Evolutionary conservation across 2,113 vertebrate species (phyloP).

Genomic region (Eonycteris spelaea): DNA sequence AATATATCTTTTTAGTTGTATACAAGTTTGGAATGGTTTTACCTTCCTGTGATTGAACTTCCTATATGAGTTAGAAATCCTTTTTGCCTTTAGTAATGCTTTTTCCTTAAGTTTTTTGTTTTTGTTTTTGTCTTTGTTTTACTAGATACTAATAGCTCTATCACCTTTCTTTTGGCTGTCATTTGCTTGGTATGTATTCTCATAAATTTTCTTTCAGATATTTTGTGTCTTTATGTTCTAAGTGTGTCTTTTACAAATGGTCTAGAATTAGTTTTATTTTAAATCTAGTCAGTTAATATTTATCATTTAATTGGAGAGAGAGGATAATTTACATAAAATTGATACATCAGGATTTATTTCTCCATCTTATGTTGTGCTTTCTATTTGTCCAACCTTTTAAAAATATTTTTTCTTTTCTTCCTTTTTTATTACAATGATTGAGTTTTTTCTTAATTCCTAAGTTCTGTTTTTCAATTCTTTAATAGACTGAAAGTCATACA

Average conservation of each 20-base stretch:
- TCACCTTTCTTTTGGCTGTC: background rate
- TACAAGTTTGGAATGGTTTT: background rate
- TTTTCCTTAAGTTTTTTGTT: background rate
- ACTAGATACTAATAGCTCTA: background rate
- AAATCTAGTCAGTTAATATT: background rate
- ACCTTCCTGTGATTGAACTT: background rate
- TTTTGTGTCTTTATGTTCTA: background rate
- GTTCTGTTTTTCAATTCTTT: background rate
- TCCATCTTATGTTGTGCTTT: background rate
- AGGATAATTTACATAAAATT: background rate
- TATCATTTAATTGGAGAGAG: background rate
- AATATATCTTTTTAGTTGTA: background rate
- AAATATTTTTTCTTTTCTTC: background rate
- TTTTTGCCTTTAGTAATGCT: background rate
- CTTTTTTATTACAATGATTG: background rate
- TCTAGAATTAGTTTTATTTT: background rate
- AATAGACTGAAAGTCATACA: background rate
- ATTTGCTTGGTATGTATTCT: background rate
- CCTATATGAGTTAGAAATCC: background rate
- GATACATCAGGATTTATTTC: background rate
- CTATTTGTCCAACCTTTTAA: background rate
- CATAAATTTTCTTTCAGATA: background rate
- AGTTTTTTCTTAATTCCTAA: background rate
- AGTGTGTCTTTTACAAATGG: background rate
- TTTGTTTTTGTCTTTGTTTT: background rate